Evolutionary conservation across 2,797 vertebrate genomes (phyloP), one percentile per base, ranked within the genome.

Genomic region (Fringilla coelebs): DNA sequence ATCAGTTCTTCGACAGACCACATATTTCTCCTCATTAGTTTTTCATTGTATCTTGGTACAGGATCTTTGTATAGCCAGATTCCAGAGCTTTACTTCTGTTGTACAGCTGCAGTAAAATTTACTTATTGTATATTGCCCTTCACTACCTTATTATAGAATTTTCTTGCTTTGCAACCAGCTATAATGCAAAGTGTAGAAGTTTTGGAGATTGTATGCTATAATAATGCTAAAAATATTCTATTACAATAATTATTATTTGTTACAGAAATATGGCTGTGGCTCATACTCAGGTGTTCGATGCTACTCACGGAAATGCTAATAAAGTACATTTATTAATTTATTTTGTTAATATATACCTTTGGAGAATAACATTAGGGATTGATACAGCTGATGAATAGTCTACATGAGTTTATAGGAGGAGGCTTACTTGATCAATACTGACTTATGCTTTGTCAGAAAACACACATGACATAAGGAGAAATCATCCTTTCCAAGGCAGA

Each of bases 251-350:
- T 3, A 1, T n/a, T 72, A n/a, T n/a, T n/a, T n/a, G n/a, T n/a
- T n/a, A 54, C 5, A 32, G 36, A 45, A 60, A 20, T 17, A 12
- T 66, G 32, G 24, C 4, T 70, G 22, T 17, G 28, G 17, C 10
- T 86, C 1, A 2, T 51, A 46, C 3, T 60, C 20, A 29, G 16
- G 6, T 70, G 63, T 61, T 41, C 0, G 0, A 29, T 54, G 8
- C 24, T 83, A 31, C 29, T 70, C 26, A 73, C 5, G 22, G 19
- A 80, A 90, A 70, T 45, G 12, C 3, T 68, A 66, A 48, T 57
- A 54, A 15, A 55, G 13, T 34, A 14, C 1, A 7, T 31, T n/a
- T 60, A 7, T 55, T 65, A 8, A 5, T 85, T 74, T 49, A 8
- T 55, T 91, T 70, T 60, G 5, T 68, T 75, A 36, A 38, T 51